Evolutionary conservation across 2,797 vertebrate genomes (phyloP).

Genomic region (Harpagifer antarcticus): DNA sequence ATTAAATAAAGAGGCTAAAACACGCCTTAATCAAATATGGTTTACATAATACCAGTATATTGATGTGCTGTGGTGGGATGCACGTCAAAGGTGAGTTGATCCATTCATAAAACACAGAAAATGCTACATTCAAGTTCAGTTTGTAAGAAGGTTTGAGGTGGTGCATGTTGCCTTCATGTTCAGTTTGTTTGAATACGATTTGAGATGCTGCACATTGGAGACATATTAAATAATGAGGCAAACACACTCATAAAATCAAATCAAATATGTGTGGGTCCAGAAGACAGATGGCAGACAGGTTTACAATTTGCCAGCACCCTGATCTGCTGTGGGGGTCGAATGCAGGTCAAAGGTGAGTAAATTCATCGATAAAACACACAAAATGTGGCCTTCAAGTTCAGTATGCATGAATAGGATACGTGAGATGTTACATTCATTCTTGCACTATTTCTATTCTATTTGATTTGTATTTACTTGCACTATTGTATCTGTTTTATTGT

Average conservation of each 20-base stretch:
- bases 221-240: too few relatives aligned
- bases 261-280: neutral
- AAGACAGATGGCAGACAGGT: neutral
- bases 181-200: too few relatives aligned
- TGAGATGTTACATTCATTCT: neutral
- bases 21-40: too few relatives aligned
- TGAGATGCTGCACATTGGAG: too few relatives aligned
- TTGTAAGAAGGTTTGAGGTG: conserved; percentile 13
- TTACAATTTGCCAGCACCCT: neutral
- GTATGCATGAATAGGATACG: neutral
- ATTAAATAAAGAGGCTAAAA: too few relatives aligned
- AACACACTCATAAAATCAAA: too few relatives aligned
- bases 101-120: conserved; percentile 16
- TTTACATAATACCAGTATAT: neutral
- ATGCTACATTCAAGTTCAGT: conserved; percentile 1
- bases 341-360: neutral
- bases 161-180: neutral
- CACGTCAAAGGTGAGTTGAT: neutral
- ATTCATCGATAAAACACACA: conserved; percentile 1
- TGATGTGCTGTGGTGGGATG: neutral
- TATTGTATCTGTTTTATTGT: too few relatives aligned
- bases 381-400: conserved; percentile 9
- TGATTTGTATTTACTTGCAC: too few relatives aligned
- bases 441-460: too few relatives aligned
- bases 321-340: neutral